Evolutionary conservation across 2,113 vertebrate genomes (phyloP).

Genomic region (Chamaea fasciata): DNA sequence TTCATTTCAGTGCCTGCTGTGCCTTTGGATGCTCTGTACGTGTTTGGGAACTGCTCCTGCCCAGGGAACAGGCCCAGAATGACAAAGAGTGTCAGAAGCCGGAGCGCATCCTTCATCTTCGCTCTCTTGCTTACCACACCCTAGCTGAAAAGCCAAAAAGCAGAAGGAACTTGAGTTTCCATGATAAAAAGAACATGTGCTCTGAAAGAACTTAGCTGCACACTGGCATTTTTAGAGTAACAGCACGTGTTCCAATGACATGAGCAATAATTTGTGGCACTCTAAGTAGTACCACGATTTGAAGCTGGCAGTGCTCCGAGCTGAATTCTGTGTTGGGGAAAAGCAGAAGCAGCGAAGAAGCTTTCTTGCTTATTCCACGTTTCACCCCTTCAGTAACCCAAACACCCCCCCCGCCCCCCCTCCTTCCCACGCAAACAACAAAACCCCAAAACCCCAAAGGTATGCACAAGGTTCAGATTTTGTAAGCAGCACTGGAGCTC

Average conservation of each 20-base stretch:
- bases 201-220: not conserved
- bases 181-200: accelerated
- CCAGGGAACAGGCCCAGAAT: not conserved
- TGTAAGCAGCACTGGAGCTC: not conserved
- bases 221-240: not conserved
- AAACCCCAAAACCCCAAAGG: not conserved
- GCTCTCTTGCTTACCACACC: not conserved
- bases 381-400: too few species aligned
- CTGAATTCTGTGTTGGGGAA: not conserved
- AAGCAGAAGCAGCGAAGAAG: not conserved
- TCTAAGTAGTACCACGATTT: not conserved
- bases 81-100: not conserved
- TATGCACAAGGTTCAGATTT: not conserved
- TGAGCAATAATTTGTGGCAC: accelerated
- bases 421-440: not conserved
- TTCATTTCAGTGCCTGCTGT: not conserved
- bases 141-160: not conserved
- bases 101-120: not conserved
- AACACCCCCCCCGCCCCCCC: not conserved
- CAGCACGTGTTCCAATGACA: not conserved
- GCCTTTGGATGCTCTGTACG: not conserved
- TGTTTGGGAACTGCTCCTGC: not conserved
- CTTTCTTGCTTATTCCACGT: not conserved
- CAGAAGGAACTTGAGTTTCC: not conserved
- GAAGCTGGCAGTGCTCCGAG: not conserved